These are phyloP conservation scores for Porites divaricata DNA, from an alignment of 92 coral and sea anemone species.

Conservation along the genomic window DNA sequence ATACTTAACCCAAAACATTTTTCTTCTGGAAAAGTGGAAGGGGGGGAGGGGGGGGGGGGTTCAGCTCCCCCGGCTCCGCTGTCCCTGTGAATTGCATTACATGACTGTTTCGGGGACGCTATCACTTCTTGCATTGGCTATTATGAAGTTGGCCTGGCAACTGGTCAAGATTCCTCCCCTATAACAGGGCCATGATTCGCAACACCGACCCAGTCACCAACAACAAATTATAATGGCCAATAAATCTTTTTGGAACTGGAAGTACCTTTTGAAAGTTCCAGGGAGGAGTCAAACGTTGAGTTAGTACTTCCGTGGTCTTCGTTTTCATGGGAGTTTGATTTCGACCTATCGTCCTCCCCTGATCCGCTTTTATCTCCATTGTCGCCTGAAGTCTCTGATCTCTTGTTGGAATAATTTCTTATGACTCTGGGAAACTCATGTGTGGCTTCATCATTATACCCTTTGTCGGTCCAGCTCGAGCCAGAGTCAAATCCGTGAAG, in stretches of 20 bases:
- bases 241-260: neutral
- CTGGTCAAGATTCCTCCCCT: no score
- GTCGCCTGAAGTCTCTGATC: constrained; percentile 26
- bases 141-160: no score
- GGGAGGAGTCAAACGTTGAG: constrained; percentile 9
- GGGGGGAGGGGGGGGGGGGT: no score
- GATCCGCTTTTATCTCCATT: constrained; percentile 31
- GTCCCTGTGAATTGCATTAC: no score
- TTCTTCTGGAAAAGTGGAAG: no score
- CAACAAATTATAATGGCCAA: no score
- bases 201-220: no score
- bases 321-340: constrained; percentile 4
- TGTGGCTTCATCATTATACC: neutral
- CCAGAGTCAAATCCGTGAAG: constrained; percentile 34
- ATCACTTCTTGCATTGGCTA: no score
- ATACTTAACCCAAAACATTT: no score
- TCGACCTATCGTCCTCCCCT: neutral
- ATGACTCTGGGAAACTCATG: constrained; percentile 15
- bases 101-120: no score
- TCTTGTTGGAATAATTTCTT: neutral
- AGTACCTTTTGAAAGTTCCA: constrained; percentile 55
- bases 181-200: no score
- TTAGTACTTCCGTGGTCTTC: constrained; percentile 9
- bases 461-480: neutral
- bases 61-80: no score